Percentiles rank a stretch among this genome's conserved stretches.
Conservation (phyloP, 2,888 invertebrate genomes). For the Drosophila subquinaria region DNA sequence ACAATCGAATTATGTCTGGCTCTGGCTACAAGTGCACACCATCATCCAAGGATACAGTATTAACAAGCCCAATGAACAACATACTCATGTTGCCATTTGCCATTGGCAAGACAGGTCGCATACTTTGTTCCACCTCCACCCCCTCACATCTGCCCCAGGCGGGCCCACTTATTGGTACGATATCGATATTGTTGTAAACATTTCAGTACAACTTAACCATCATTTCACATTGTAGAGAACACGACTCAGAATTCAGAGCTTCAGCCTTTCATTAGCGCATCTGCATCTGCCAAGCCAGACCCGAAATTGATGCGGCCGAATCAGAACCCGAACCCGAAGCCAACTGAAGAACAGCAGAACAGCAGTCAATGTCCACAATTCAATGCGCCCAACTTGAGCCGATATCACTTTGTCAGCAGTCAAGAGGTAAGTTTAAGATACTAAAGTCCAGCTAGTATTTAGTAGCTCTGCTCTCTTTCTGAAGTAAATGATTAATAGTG, state of each 20-base stretch:
- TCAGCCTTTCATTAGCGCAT: neutral
- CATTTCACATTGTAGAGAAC: conserved; percentile 41
- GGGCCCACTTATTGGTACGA: neutral
- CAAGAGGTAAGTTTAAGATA: conserved; percentile 85
- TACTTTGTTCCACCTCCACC: conserved; percentile 35
- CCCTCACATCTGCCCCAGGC: neutral
- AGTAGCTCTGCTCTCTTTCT: no score
- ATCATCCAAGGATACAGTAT: conserved; percentile 44
- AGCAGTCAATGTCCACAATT: conserved; percentile 82
- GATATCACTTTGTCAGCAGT: conserved; percentile 88
- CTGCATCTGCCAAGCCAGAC: conserved; percentile 30
- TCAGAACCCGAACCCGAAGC: conserved; percentile 19
- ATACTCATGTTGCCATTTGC: conserved; percentile 46
- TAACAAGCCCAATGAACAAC: conserved; percentile 50
- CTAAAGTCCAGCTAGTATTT: no score
- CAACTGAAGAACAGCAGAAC: conserved; percentile 46
- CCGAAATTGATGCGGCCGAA: conserved; percentile 25
- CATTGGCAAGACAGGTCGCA: conserved; percentile 52
- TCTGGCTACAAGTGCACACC: conserved; percentile 5
- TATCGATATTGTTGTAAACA: neutral
- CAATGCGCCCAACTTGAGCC: conserved; percentile 87
- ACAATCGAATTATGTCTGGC: conserved; percentile 7
- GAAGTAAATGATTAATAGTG: no score
- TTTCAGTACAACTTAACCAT: neutral
- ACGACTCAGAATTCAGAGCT: conserved; percentile 15